Conservation (phyloP, 2,888 invertebrate genomes). For the Nemapogon koenigi region DNA sequence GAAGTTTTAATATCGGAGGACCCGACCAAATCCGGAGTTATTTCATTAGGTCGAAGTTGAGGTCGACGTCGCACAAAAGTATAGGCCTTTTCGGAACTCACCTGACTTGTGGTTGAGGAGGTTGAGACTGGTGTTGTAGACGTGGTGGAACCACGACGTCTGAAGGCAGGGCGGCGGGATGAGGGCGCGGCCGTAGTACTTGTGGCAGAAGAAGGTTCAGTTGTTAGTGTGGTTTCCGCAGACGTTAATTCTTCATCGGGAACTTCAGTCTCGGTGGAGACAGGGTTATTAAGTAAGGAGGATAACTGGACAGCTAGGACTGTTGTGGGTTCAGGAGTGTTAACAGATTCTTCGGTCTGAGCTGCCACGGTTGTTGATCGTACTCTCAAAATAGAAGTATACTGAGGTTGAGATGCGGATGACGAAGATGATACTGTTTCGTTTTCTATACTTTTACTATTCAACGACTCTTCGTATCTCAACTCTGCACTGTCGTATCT, state of each 20-base stretch:
- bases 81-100: conserved; percentile 67
- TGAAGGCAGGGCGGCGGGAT: conserved; percentile 28
- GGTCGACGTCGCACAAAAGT: conserved; percentile 47
- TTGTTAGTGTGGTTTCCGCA: conserved; percentile 24
- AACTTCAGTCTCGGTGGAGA: conserved; percentile 23
- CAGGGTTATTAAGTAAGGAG: conserved; percentile 43
- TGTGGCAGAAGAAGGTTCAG: conserved; percentile 21
- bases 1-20: conserved; percentile 20
- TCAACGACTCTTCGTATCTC: conserved; percentile 36
- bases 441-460: conserved; percentile 48
- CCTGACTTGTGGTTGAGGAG: conserved; percentile 32
- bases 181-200: conserved; percentile 23
- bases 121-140: conserved; percentile 24
- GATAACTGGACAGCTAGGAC: conserved; percentile 52
- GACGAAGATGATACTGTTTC: conserved; percentile 35
- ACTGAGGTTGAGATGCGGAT: conserved; percentile 36
- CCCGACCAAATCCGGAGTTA: conserved; percentile 40
- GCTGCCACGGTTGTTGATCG: conserved; percentile 35
- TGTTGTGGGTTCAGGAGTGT: conserved; percentile 42
- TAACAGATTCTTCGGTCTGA: conserved; percentile 22
- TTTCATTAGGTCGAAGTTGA: conserved; percentile 42
- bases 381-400: conserved; percentile 41
- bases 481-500: conserved; percentile 37
- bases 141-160: conserved; percentile 24
- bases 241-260: conserved; percentile 24